Evolutionary conservation across 2,113 vertebrate genomes (phyloP).

Genomic region (Hirundichthys speculiger): DNA sequence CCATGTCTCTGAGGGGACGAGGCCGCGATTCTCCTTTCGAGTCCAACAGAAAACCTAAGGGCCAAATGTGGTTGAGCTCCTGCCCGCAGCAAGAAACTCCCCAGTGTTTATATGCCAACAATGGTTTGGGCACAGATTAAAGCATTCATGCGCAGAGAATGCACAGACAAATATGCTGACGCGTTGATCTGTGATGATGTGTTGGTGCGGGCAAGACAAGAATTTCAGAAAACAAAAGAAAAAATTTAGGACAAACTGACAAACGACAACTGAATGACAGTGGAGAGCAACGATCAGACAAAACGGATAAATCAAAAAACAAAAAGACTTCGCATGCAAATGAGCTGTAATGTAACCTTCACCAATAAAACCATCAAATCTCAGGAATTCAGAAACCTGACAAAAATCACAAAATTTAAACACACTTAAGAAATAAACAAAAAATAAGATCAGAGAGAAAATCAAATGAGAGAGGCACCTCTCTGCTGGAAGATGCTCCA

Average conservation of each 20-base stretch:
- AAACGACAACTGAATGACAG: no score
- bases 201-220: no score
- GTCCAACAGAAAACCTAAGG: conserved; percentile 6
- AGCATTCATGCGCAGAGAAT: conserved; percentile 10
- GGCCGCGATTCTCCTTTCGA: conserved; percentile 12
- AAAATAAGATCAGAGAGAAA: conserved; percentile 40
- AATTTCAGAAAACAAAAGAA: no score
- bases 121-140: conserved; percentile 2
- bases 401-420: conserved; percentile 22
- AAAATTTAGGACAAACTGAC: no score
- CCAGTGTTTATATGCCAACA: conserved; percentile 16
- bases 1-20: conserved; percentile 4
- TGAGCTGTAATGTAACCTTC: conserved; percentile 12
- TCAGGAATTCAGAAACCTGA: background rate
- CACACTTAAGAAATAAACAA: conserved; percentile 23
- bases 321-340: background rate
- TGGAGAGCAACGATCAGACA: no score
- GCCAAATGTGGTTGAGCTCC: conserved; percentile 10
- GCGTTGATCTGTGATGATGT: no score
- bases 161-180: conserved; percentile 8
- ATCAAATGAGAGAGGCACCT: conserved; percentile 1
- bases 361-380: conserved; percentile 14
- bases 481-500: background rate
- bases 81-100: conserved; percentile 5
- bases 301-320: no score